These are phyloP conservation scores for Ametastegia equiseti DNA, from an alignment of 2,888 invertebrate species.

Conservation along the genomic window DNA sequence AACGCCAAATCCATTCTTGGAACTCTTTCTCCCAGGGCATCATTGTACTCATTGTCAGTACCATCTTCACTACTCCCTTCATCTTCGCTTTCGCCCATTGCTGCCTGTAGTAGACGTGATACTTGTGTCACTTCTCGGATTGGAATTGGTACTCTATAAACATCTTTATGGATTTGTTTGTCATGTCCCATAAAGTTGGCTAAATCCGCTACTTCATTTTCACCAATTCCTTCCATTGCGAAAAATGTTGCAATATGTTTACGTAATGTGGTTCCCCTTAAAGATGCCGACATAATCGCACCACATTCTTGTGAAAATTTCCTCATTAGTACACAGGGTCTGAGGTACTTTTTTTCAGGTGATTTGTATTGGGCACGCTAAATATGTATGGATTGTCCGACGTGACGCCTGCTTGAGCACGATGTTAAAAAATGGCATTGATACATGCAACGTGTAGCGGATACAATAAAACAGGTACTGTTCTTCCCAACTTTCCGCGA, in stretches of 20 bases:
- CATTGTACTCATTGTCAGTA: background rate
- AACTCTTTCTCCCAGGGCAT: background rate
- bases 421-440: slow-evolving; percentile 51
- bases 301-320: slow-evolving; percentile 58
- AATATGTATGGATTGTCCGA: slow-evolving; percentile 53
- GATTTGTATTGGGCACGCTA: background rate
- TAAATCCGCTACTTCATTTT: slow-evolving; percentile 57
- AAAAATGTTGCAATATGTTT: slow-evolving; percentile 62
- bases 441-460: slow-evolving; percentile 49
- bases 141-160: slow-evolving; percentile 16
- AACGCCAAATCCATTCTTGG: background rate
- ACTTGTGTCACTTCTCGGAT: slow-evolving; percentile 26
- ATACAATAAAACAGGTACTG: slow-evolving; percentile 55
- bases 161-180: slow-evolving; percentile 27
- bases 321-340: slow-evolving; percentile 57
- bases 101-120: slow-evolving; percentile 16
- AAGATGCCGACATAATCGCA: slow-evolving; percentile 55
- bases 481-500: slow-evolving; percentile 54
- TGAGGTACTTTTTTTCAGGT: slow-evolving; percentile 50
- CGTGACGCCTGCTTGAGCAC: slow-evolving; percentile 49
- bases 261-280: slow-evolving; percentile 57
- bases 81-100: slow-evolving; percentile 2
- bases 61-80: background rate
- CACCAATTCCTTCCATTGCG: slow-evolving; percentile 56
- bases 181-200: slow-evolving; percentile 59